Evolutionary conservation across 2,113 vertebrate species (phyloP), one percentile per base, ranked within the genome.

Genomic region (Nicator chloris): DNA sequence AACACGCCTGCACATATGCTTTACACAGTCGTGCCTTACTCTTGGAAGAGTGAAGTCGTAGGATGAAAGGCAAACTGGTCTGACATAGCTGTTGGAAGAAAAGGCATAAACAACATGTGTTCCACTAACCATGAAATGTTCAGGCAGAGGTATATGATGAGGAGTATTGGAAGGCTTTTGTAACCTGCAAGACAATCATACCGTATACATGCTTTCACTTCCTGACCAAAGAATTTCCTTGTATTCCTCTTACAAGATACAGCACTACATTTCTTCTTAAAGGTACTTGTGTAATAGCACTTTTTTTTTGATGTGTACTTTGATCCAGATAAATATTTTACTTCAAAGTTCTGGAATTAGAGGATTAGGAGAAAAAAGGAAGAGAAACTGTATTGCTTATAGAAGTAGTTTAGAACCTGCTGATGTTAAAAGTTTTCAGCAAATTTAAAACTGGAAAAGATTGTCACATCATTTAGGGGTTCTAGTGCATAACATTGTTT

Each of bases 1-100:
- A 68, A 54, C 0, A 0, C 33, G 35, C 16, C 11, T 57, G 26
- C 15, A 28, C 13, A 6, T 44, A 13, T 1, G 2, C 18, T 79
- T 80, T 76, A 80, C 30, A 17, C 9, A 71, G n/a, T 53, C 42
- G 23, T 44, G 9, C 4, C 21, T 66, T 83, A 24, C 53, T 35
- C 50, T 56, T 75, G 47, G 31, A 65, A 28, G 27, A 75, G 53
- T 70, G 7, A 85, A 70, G 37, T 13, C 0, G 0, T 47, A 7
- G n/a, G 9, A 63, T 37, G 14, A 69, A 88, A 69, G 7, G 6
- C 26, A 56, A 28, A 51, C 50, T 60, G 50, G 33, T 57, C 21
- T 61, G 42, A 14, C 21, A 66, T 16, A 86, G 13, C 66, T 80
- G 10, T 39, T 57, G 66, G n/a, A 71, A 71, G 28, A 61, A 71